phyloP scores from a whole-genome alignment of 1,140 invertebrate species.

The Brachionus plicatilis region DNA sequence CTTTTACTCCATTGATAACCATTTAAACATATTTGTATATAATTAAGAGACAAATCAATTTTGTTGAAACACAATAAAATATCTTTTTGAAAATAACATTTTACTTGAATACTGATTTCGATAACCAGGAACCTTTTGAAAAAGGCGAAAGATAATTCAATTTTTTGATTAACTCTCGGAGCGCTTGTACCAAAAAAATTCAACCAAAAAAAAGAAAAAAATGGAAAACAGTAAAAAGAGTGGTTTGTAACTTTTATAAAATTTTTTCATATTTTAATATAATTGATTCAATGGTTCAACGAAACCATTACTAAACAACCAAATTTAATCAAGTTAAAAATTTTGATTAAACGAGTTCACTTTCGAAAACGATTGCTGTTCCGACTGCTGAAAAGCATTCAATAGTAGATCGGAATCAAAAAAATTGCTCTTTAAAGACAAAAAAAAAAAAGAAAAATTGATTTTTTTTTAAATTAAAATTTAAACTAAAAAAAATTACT shows the following conservation, averaged over 20 bases:
- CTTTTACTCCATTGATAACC: neutral
- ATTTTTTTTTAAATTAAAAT: too few species aligned
- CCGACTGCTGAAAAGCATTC: neutral
- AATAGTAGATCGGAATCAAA: neutral
- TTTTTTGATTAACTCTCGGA: neutral
- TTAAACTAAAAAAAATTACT: too few species aligned
- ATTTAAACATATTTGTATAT: neutral
- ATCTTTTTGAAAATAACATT: neutral
- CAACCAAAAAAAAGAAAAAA: neutral
- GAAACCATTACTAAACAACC: neutral
- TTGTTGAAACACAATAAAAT: neutral
- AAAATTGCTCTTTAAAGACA: neutral
- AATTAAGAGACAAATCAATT: conserved; percentile 11
- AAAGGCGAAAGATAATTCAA: neutral
- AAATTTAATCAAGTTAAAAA: neutral
- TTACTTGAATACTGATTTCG: conserved; percentile 6
- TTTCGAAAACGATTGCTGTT: neutral
- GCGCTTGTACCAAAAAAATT: neutral
- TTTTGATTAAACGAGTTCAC: neutral
- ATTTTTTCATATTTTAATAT: neutral
- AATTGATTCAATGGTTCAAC: neutral
- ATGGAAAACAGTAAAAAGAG: neutral
- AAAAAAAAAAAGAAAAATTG: too few species aligned
- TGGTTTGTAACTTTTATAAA: neutral
- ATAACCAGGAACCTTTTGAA: neutral